phyloP scores from a whole-genome alignment of 2,888 invertebrate species.

The Agelastica alni region DNA sequence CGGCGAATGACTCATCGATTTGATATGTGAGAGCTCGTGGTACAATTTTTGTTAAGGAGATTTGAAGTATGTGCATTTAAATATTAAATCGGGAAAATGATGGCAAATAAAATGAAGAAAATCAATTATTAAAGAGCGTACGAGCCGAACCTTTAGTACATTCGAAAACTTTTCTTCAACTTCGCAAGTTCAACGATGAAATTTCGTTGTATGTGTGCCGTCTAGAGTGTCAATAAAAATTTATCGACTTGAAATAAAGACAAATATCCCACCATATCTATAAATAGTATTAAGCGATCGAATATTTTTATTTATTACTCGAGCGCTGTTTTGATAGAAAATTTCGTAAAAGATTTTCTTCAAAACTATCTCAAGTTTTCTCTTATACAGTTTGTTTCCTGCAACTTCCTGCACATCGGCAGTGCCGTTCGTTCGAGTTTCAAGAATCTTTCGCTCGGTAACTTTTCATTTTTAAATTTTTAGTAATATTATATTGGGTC shows the following conservation, averaged over 20 bases:
- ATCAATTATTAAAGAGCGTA: too few species aligned
- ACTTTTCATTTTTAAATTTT: too few species aligned
- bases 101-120: too few species aligned
- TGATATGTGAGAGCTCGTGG: too few species aligned
- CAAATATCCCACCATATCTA: conserved; percentile 26
- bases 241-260: conserved; percentile 25
- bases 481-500: too few species aligned
- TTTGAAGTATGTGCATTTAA: too few species aligned
- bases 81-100: too few species aligned
- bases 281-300: conserved; percentile 26
- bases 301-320: conserved; percentile 26
- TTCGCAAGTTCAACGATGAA: conserved; percentile 18
- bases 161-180: conserved; percentile 11
- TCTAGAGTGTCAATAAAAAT: conserved; percentile 25
- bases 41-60: too few species aligned
- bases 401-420: not conserved
- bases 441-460: too few species aligned
- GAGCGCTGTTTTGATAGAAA: conserved; percentile 24
- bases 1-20: too few species aligned
- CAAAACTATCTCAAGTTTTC: conserved; percentile 11
- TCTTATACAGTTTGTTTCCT: conserved; percentile 8
- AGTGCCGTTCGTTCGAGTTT: too few species aligned
- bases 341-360: conserved; percentile 4
- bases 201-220: conserved; percentile 11
- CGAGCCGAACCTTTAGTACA: too few species aligned